Percentiles rank a stretch among this genome's conserved stretches.
These are phyloP conservation scores for Carlito syrichta DNA, from an alignment of 2,113 vertebrate species.

Conservation along the genomic window DNA sequence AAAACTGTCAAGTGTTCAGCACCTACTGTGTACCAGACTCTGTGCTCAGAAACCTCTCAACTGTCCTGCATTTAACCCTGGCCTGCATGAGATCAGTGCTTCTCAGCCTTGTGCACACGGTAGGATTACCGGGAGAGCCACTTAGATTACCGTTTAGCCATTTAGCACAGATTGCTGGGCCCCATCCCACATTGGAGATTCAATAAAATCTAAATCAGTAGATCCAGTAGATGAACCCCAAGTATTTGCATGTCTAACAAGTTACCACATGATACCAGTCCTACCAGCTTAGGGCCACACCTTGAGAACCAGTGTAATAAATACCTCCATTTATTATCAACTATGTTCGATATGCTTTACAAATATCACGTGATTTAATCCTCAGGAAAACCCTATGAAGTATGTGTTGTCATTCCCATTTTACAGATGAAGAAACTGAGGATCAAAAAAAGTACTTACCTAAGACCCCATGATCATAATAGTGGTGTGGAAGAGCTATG, in stretches of 20 bases:
- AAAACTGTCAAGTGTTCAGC: not conserved
- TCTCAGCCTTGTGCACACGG: not conserved
- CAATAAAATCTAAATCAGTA: not conserved
- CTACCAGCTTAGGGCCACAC: not conserved
- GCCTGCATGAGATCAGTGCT: not conserved
- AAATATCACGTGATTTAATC: not conserved
- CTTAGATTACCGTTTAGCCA: too few species aligned
- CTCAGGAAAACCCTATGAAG: not conserved
- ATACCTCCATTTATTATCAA: not conserved
- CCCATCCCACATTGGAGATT: not conserved
- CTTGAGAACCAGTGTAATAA: not conserved
- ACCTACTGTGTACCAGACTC: not conserved
- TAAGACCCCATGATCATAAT: not conserved
- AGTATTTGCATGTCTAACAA: not conserved
- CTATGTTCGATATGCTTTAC: not conserved
- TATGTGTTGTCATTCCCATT: not conserved
- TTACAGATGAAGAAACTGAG: not conserved
- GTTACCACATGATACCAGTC: not conserved
- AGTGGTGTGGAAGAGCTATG: not conserved
- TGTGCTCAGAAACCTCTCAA: fast-evolving
- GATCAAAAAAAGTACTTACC: not conserved
- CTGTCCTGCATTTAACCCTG: not conserved
- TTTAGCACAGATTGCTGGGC: not conserved
- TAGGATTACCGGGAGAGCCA: not conserved
- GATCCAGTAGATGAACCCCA: not conserved